Base-by-base conservation (phyloP, 2,113 vertebrate species). In the Eidolon helvum region DNA sequence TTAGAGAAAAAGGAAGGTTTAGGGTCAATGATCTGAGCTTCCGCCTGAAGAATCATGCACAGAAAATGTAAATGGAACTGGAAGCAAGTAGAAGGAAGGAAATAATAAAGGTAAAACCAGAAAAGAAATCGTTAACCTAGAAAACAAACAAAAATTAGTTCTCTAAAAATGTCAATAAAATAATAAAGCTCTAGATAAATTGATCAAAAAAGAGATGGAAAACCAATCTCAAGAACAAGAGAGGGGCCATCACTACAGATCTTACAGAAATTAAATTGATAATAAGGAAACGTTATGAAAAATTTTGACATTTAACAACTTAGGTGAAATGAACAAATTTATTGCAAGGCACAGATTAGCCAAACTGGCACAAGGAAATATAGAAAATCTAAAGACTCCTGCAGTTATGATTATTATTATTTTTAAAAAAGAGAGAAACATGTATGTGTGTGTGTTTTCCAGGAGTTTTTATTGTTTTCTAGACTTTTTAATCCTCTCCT, bases 181-280 rank as follows among this genome's bases (percentile, higher is more conserved):
- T 66, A 65, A 59, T 5, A 59, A 59, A 21, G 4, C 1, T 48
- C 28, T 55, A 75, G 74, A 38, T 14, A 35, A 59, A 69, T 0
- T 6, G 40, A 55, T 63, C 1, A 7, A n/a, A 26, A 24, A 19
- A n/a, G 28, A 38, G 79, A 35, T 0, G 28, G 30, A 55, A 35
- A 82, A 28, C 18, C 26, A 7, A 28, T 28, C 18, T 57, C 74
- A 21, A 50, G 43, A 21, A 7, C 11, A 11, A 69, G 30, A 24
- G 45, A 63, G 3, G 22, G 66, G 12, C 4, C 4, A 35, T 55
- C 68, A 8, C 28, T 7, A 8, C 33, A 59, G 74, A 71, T 1
- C 48, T 30, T 1, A 16, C n/a, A 55, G 4, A 12, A 28, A 1
- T 2, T 16, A 5, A 7, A 1, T 26, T 6, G 40, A 28, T 43